Evolutionary conservation across 2,113 vertebrate genomes (phyloP).

Genomic region (Anser cygnoides): DNA sequence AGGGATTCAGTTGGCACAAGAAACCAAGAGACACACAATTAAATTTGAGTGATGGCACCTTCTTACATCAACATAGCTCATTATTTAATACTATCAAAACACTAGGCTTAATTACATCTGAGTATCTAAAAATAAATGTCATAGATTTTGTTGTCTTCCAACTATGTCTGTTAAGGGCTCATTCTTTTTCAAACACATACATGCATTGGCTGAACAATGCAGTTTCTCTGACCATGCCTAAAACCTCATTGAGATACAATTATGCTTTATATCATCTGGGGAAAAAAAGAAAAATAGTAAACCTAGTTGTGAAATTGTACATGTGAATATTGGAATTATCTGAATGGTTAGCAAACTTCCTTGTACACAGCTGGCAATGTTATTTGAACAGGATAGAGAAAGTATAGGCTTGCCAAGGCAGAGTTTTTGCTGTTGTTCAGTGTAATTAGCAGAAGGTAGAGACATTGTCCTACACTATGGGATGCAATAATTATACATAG

Average conservation of each 20-base stretch:
- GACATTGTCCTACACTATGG: background rate
- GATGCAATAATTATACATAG: background rate
- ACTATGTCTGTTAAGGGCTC: background rate
- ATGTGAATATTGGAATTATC: background rate
- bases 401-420: background rate
- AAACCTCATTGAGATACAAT: background rate
- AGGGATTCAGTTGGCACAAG: background rate
- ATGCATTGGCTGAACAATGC: background rate
- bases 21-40: background rate
- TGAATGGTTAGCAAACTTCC: background rate
- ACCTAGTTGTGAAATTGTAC: background rate
- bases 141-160: background rate
- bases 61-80: conserved; percentile 15
- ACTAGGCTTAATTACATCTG: conserved; percentile 4
- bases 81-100: conserved; percentile 26
- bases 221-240: background rate
- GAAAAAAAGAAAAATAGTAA: background rate
- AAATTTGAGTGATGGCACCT: conserved; percentile 18
- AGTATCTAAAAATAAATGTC: background rate
- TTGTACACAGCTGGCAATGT: background rate
- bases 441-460: background rate
- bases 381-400: background rate
- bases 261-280: background rate
- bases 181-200: background rate
- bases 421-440: background rate